Evolutionary conservation across 1,140 invertebrate genomes (phyloP), one percentile per base, ranked within the genome.

Genomic region (Harlomillsia oculata): DNA sequence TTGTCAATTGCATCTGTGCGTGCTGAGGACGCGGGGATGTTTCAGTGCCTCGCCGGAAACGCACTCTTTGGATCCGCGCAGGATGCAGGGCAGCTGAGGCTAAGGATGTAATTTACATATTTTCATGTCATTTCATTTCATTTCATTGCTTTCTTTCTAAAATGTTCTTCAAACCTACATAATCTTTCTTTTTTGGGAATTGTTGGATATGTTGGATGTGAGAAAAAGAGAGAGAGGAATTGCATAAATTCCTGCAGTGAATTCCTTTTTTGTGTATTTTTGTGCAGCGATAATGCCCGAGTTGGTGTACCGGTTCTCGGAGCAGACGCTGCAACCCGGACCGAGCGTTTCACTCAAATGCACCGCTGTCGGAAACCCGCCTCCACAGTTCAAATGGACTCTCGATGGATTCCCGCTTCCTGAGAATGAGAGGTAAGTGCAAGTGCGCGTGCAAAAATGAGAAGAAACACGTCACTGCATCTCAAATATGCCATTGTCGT

Each of bases 301-400:
- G 74, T 74, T 90, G 61, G 78, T 85, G 62, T 86, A 89, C 74
- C 87, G 84, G 77, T 94, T 94, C 73, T 84, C 85, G 40, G 87
- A 90, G 69, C 87, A 91, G 69, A 90, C 87, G 30, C 75, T 93
- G 50, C 86, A 91, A 67, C 86, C 86, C 0, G 89, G 89, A 21
- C 85, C 87, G 28, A 82, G 82, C 59, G 83, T 92, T 41, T 91
- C 89, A 2, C 74, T 96, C 59, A 89, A 89, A 72, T 96, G 91
- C 74, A 83, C 87, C 32, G 89, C 89, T 8, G 83, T 86, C 64
- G 91, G 90, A 45, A 92, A 89, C 72, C 90, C 90, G 18, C 84
- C 86, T 41, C 91, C 91, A 16, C 83, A 87, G 70, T 89, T 92
- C 71, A 81, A 81, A 41, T 92, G 89, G 89, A 80, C 83, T 25